Evolutionary conservation across 2,797 vertebrate species (phyloP), one percentile per base, ranked within the genome.

Genomic region (Falco peregrinus): DNA sequence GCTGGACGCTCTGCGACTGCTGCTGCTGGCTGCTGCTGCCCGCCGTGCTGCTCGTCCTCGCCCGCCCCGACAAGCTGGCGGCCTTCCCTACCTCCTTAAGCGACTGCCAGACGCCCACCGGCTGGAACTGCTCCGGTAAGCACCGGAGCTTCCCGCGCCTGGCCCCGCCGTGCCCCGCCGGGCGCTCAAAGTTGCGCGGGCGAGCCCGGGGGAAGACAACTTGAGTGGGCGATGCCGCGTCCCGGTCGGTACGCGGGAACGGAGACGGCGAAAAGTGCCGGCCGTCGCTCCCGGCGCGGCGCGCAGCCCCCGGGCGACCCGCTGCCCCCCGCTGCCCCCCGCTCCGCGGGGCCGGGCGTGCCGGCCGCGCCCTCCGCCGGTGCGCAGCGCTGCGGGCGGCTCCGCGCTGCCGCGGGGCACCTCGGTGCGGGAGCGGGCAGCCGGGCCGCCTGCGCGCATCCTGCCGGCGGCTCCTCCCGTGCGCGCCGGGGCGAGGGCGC

Each of bases 91-190:
- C 99, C 96, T 99, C 99, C 97, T 98, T 99, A 97, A 99, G 99
- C 97, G 99, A 99, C 98, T 99, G 99, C 97, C 99, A 99, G 98
- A 99, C 99, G 93, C 99, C 99, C 86, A 99, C 99, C 96, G 99
- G 99, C 97, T 99, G 99, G 99, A 99, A 99, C 97, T 99, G 99
- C 98, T 99, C 99, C 73, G 99, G 99, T 99, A 98, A 99, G 99
- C 81, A 20, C 39, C 75, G 91, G 75, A 76, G 84, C 79, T 2
- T 10, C 84, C 87, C n/a, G 53, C 53, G 39, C 28, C 51, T 39
- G 33, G 11, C 51, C 26, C 41, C 53, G 51, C 63, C 43, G 83
- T 18, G 67, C 59, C 45, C 60, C 59, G 50, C 59, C 75, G 43
- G n/a, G 60, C 54, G 71, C 81, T 85, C 57, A 1, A 81, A 89